Base-by-base conservation (phyloP, 2,113 vertebrate genomes). In the Gadus chalcogrammus region DNA sequence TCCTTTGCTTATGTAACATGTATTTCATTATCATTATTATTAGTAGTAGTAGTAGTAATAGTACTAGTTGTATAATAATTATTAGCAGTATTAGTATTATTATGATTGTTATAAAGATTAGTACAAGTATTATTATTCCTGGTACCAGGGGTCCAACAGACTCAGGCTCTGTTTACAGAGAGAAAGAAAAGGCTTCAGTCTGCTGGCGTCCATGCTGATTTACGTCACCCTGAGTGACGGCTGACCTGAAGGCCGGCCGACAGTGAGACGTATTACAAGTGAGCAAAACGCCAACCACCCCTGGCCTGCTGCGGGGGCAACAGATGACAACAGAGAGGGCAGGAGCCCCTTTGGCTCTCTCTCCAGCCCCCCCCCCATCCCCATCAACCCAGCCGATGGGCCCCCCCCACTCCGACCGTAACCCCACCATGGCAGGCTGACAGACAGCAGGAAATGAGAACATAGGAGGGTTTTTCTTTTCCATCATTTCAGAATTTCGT, bases 281-380 rank as follows among this genome's bases (percentile, higher is more conserved):
- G 84, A 89, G 86, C 86, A 82, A 90, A 92, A 88, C 85, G 90
- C 88, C 87, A 93, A 90, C 91, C 91, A 90, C 90, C 90, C 90
- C 90, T 84, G 89, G 91, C 88, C 90, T 90, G 89, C 89, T 90
- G 88, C 80, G 82, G 87, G 42, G 88, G 86, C 86, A 90, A 82
- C 84, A 75, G 78, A 88, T 90, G 92, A 93, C 90, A 91, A 89
- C 74, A 52, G 78, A 71, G 82, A 87, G 85, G 87, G 81, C 84
- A 80, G 42, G 42, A 48, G 8, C 42, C 42, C 42, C 42, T 48
- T 9, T 48, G 42, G 31, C 61, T 71, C 61, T 7, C 69, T 59
- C 61, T 65, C 53, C 38, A 66, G 67, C 86, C 53, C 76, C 69
- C 70, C 70, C 24, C 67, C 71, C 68, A 48, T 48, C 11, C 69